Base-by-base conservation (phyloP, 2,113 vertebrate genomes). In the Gymnarchus niloticus region DNA sequence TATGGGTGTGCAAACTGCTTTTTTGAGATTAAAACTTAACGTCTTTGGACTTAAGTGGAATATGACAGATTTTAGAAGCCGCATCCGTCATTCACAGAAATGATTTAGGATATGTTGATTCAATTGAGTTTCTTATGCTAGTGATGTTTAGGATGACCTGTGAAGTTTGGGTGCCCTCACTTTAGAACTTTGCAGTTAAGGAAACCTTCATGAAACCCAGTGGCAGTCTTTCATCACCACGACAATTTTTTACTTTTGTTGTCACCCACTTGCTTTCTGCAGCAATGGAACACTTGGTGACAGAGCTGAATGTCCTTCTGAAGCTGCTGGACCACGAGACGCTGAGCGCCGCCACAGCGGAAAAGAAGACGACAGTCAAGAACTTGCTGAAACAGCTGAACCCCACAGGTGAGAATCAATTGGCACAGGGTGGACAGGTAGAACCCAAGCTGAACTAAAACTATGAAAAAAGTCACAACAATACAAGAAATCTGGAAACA, bases 281-380 rank as follows among this genome's bases (percentile, higher is more conserved):
- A 94, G 96, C 94, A 87, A 93, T 99, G 91, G 98, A 99, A 90
- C 96, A 96, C 84, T 96, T 99, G 61, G 93, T 99, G 80, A 96
- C 93, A 0, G 98, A 99, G 91, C 94, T 99, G 84, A 94, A 93
- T 0, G 52, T 96, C 57, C 92, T 99, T 82, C 96, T 99, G 87
- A 98, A 96, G 92, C 94, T 99, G 92, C 91, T 99, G 92, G 98
- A 99, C 89, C 96, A 96, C 0, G 98, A 99, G 91, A 94, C 95
- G 28, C 93, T 99, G 92, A 99, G 98, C 51, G 92, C 96, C 25
- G 96, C 96, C 49, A 95, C 98, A 0, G 91, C 95, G 56, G 96
- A 99, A 91, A 98, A 99, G 95, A 97, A 98, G 93, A 93, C 92
- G 83, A 95, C 96, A 0, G 94, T 99, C 85, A 95, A 96, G 46